phyloP scores from a whole-genome alignment of 1,140 invertebrate species.

The Rhagoletis pomonella region DNA sequence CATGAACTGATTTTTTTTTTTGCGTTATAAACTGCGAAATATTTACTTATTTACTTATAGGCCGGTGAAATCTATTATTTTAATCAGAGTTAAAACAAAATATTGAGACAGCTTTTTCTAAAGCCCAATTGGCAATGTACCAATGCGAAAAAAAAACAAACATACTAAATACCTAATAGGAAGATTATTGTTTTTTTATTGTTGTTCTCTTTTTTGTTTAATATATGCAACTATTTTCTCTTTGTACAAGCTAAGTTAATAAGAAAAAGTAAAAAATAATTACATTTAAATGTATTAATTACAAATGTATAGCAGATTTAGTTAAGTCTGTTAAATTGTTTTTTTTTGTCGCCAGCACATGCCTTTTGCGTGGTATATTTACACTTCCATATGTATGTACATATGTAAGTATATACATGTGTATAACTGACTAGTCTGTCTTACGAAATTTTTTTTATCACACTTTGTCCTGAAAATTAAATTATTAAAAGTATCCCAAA shows the following conservation, averaged over 20 bases:
- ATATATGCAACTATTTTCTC: neutral
- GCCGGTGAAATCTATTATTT: neutral
- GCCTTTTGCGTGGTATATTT: neutral
- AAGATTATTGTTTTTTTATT: neutral
- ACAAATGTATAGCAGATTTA: neutral
- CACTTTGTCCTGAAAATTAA: no score
- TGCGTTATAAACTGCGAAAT: neutral
- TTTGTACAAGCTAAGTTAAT: no score
- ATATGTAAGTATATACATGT: neutral
- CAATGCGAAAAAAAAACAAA: no score
- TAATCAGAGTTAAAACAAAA: neutral
- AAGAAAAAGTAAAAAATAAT: neutral
- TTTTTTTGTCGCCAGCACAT: neutral
- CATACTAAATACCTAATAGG: no score
- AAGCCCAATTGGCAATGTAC: no score
- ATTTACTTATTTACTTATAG: neutral
- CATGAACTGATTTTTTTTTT: neutral
- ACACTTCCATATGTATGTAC: neutral
- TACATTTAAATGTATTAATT: neutral
- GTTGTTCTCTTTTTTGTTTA: neutral
- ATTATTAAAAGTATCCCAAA: no score
- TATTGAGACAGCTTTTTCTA: no score
- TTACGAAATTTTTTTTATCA: neutral
- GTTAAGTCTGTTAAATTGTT: conserved; percentile 11
- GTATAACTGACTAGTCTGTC: neutral